Evolutionary conservation across 1,140 invertebrate species (phyloP), one percentile per base, ranked within the genome.

Genomic region (Aphis craccivora): DNA sequence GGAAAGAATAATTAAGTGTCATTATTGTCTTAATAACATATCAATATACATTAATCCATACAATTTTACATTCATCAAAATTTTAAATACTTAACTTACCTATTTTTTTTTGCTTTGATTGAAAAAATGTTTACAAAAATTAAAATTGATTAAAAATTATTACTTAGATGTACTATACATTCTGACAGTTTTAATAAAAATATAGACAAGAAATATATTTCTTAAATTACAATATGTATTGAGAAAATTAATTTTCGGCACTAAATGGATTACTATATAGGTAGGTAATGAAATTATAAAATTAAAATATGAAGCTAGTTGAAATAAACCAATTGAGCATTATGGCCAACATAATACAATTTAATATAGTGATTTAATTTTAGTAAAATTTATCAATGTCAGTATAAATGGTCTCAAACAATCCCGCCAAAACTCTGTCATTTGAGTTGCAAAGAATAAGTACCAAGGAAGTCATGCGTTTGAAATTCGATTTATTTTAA

Each of bases 401-500:
- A 22, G 25, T 45, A 86, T 86, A 86, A 86, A 86, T 45, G 23
- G 25, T 43, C 43, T 23, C 84, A 86, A 86, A 86, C 40, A 43
- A 45, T 86, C 40, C 84, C 81, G 37, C 81, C 81, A 84, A 84
- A 84, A 84, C 81, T 25, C 40, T 45, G 84, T 86, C 84, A 86
- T 43, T 86, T 30, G 40, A 84, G 22, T 37, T 84, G 84, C 40
- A 30, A 86, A 86, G 40, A 67, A 67, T 67, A 86, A 86, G 84
- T 86, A 86, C n/a, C 9, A 45, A 86, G 84, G 84, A 86, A 86
- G 9, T 30, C 84, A 45, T 86, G 40, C 84, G 84, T 45, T 84
- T 84, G 35, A 84, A 84, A 84, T 84, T 86, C 84, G 9, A 86
- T 86, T 86, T 86, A 86, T 84, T 84, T 84, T 84, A 84, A 84